Evolutionary conservation across 2,888 invertebrate genomes (phyloP).

Genomic region (Danaus chrysippus): DNA sequence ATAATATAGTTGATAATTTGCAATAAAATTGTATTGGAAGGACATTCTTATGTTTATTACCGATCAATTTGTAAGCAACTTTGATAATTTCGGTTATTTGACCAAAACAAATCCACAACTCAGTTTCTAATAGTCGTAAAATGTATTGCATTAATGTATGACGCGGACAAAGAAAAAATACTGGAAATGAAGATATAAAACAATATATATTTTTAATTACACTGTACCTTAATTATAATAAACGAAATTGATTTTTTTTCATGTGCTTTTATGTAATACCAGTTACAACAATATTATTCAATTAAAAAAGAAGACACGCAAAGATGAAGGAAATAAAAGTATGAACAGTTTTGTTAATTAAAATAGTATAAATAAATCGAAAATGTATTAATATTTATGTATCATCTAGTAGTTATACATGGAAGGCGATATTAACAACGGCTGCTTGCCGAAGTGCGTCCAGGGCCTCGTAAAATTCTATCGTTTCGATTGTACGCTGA

Average conservation of each 20-base stretch:
- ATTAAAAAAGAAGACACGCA: too few species aligned
- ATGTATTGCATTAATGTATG: constrained; percentile 66
- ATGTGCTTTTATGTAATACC: too few species aligned
- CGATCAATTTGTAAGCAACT: constrained; percentile 46
- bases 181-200: constrained; percentile 14
- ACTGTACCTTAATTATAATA: neutral
- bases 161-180: constrained; percentile 25
- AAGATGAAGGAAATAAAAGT: too few species aligned
- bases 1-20: too few species aligned
- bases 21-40: constrained; percentile 2
- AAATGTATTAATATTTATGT: constrained; percentile 5
- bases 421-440: constrained; percentile 58
- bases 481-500: constrained; percentile 69
- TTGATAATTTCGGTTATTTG: constrained; percentile 70
- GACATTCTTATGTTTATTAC: constrained; percentile 22
- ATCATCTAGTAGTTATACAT: constrained; percentile 44
- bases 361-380: neutral
- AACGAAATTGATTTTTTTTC: too few species aligned
- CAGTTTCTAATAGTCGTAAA: constrained; percentile 66
- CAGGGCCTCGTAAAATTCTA: constrained; percentile 75
- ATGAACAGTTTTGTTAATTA: too few species aligned
- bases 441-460: constrained; percentile 69
- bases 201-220: neutral
- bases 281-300: too few species aligned
- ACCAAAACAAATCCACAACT: constrained; percentile 76